A percentile compares a stretch with the other conserved stretches of the same genome.
These are phyloP conservation scores for Solenodon paradoxus DNA, from an alignment of 2,113 vertebrate genomes.

Conservation along the genomic window DNA sequence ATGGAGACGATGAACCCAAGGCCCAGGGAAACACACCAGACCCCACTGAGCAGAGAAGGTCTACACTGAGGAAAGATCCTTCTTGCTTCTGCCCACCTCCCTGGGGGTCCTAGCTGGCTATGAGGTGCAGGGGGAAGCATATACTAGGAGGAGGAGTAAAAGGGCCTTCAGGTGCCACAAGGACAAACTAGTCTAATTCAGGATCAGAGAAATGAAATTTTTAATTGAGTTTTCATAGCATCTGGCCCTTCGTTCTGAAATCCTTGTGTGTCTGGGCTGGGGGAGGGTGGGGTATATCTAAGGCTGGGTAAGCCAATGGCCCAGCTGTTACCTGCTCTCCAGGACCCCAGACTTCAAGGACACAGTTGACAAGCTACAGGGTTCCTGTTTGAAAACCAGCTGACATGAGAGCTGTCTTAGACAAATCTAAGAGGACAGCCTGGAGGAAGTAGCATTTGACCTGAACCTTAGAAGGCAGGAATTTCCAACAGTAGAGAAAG, in stretches of 20 bases:
- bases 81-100: neutral
- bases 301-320: neutral
- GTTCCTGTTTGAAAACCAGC: neutral
- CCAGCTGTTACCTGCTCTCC: neutral
- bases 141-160: neutral
- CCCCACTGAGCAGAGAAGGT: neutral
- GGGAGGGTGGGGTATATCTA: neutral
- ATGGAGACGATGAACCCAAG: neutral
- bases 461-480: neutral
- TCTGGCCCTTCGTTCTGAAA: constrained; percentile 72
- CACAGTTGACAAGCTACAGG: neutral
- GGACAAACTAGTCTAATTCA: constrained; percentile 71
- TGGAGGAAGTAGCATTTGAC: neutral
- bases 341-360: neutral
- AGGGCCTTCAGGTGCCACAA: constrained; percentile 40
- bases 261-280: neutral
- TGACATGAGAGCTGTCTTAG: neutral
- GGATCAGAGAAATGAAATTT: constrained; percentile 59
- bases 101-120: neutral
- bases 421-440: neutral
- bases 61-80: neutral
- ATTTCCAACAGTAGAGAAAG: neutral
- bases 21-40: neutral
- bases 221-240: constrained; percentile 76
- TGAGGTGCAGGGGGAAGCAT: neutral